phyloP scores from a whole-genome alignment of 2,113 vertebrate genomes.

The Anas platyrhynchos region DNA sequence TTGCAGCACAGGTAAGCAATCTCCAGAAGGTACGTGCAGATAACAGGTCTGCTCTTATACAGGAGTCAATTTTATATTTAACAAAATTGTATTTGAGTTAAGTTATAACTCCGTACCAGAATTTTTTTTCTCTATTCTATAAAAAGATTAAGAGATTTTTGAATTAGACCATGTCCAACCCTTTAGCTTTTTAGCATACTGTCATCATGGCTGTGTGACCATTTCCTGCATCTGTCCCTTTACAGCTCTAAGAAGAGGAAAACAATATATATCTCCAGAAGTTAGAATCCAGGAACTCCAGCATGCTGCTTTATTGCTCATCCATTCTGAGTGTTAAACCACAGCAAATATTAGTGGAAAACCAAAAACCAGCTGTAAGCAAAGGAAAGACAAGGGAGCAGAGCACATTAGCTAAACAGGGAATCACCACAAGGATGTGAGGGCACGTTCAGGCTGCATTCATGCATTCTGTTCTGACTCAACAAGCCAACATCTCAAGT shows the following conservation, averaged over 20 bases:
- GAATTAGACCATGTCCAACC: neutral
- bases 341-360: neutral
- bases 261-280: neutral
- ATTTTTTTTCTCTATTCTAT: neutral
- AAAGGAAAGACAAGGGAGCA: neutral
- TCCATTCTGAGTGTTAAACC: neutral
- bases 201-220: rapidly evolving
- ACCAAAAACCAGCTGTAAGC: neutral
- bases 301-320: neutral
- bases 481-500: neutral
- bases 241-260: neutral
- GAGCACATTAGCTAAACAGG: neutral
- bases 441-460: neutral
- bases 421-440: neutral
- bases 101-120: neutral
- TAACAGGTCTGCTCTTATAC: neutral
- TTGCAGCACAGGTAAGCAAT: neutral
- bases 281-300: neutral
- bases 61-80: neutral
- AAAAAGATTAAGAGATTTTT: neutral
- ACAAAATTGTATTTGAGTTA: neutral
- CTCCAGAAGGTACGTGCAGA: neutral
- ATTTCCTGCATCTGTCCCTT: neutral
- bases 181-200: neutral
- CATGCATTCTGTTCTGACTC: neutral